These are phyloP conservation scores for Calosoma granatense DNA, from an alignment of 1,140 invertebrate species.

Conservation along the genomic window DNA sequence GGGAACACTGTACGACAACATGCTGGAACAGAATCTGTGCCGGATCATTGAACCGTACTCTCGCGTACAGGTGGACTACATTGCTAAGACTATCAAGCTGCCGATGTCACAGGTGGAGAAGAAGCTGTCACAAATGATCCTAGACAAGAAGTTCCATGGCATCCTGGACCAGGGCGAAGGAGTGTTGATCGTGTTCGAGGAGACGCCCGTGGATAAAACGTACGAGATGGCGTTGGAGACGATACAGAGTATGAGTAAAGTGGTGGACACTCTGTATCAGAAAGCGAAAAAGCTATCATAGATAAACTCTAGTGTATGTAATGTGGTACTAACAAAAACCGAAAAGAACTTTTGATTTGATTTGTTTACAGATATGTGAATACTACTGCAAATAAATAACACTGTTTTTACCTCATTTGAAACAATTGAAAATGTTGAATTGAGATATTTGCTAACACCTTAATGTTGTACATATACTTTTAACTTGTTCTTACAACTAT, in stretches of 20 bases:
- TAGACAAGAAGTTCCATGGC: constrained; percentile 95
- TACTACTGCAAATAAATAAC: not conserved
- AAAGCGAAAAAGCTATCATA: constrained; percentile 98
- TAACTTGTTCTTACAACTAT: not conserved
- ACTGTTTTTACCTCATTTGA: constrained; percentile 8
- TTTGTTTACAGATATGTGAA: constrained; percentile 6
- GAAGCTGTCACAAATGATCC: constrained; percentile 99
- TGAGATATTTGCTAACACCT: constrained; percentile 11
- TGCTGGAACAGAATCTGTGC: constrained; percentile 98
- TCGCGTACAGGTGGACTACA: constrained; percentile 75
- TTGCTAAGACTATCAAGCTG: constrained; percentile 80
- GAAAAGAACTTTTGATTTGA: constrained; percentile 10
- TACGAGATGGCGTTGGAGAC: constrained; percentile 95
- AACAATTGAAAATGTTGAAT: constrained; percentile 11
- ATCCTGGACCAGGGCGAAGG: constrained; percentile 96
- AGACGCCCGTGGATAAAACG: constrained; percentile 88
- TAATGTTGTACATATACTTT: constrained; percentile 4
- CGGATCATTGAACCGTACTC: constrained; percentile 99
- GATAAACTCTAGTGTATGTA: constrained; percentile 26
- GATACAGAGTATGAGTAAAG: constrained; percentile 98
- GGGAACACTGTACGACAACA: constrained; percentile 93
- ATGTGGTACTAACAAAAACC: constrained; percentile 7
- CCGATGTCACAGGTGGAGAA: constrained; percentile 89
- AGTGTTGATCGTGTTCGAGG: constrained; percentile 95
- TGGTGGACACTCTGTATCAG: constrained; percentile 95